Percentiles rank a stretch among this genome's conserved stretches.
These are phyloP conservation scores for Hydrotaea diabolus DNA, from an alignment of 2,888 invertebrate species.

Conservation along the genomic window DNA sequence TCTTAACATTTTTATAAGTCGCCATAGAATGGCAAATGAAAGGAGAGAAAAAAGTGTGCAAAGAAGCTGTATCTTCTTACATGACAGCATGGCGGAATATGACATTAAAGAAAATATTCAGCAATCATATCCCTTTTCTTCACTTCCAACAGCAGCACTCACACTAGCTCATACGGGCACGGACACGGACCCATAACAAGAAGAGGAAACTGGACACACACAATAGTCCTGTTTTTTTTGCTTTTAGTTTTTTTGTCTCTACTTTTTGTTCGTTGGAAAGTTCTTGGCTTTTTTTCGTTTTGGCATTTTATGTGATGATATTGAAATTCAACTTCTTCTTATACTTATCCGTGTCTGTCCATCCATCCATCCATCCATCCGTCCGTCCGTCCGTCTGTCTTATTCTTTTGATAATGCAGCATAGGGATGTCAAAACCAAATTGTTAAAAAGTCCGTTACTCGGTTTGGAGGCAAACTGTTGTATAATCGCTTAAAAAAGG, in stretches of 20 bases:
- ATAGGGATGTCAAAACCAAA: no score
- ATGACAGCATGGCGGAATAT: slow-evolving; percentile 1
- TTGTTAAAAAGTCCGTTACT: no score
- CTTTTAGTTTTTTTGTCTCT: neutral
- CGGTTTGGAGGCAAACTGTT: no score
- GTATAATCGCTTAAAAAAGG: no score
- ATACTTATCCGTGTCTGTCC: slow-evolving; percentile 1
- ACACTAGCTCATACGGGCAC: no score
- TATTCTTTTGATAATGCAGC: slow-evolving; percentile 5
- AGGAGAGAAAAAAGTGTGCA: neutral
- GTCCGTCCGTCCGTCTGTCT: neutral
- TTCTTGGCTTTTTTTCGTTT: neutral
- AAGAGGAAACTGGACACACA: slow-evolving; percentile 29
- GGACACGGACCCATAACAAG: neutral
- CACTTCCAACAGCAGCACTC: slow-evolving; percentile 5
- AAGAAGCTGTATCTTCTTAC: slow-evolving; percentile 5
- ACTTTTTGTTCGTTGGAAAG: slow-evolving; percentile 1
- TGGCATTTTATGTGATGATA: slow-evolving; percentile 21
- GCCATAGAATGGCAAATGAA: neutral
- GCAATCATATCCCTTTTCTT: slow-evolving; percentile 40
- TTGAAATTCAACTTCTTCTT: slow-evolving; percentile 39
- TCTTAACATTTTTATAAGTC: slow-evolving; percentile 40
- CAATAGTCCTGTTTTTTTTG: slow-evolving; percentile 8
- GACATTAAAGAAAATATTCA: slow-evolving; percentile 42
- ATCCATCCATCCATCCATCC: neutral